Percentiles rank a stretch among this genome's conserved stretches.
phyloP scores from a whole-genome alignment of 2,888 invertebrate genomes.

The Digitonthophagus gazella region DNA sequence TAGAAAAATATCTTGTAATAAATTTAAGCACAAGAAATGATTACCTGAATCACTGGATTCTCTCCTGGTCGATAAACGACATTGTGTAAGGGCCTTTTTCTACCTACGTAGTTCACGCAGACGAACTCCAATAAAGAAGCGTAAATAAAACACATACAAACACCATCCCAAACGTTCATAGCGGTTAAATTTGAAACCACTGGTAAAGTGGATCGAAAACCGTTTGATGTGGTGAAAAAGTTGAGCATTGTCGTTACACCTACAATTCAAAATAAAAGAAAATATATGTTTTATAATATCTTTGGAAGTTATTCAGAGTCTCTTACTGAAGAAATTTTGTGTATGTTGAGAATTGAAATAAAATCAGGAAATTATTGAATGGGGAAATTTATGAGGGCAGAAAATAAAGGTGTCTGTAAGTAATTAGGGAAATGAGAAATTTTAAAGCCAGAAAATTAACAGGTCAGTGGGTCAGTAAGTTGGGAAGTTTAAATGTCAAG shows the following conservation, averaged over 20 bases:
- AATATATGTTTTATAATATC: background rate
- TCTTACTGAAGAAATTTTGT: too few relatives aligned
- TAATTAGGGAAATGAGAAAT: too few relatives aligned
- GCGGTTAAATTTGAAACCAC: constrained; percentile 92
- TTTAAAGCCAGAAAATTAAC: too few relatives aligned
- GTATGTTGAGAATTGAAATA: too few relatives aligned
- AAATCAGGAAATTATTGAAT: too few relatives aligned
- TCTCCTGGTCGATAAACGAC: constrained; percentile 87
- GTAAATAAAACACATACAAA: constrained; percentile 96
- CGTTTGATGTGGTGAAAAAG: constrained; percentile 95
- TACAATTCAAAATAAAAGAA: constrained; percentile 47
- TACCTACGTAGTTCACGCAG: constrained; percentile 91
- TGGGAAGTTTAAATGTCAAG: too few relatives aligned
- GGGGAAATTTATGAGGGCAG: too few relatives aligned
- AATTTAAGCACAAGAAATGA: background rate
- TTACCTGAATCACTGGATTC: constrained; percentile 88
- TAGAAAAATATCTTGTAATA: background rate
- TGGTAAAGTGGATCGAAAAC: constrained; percentile 87
- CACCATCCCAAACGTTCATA: constrained; percentile 97
- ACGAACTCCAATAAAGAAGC: constrained; percentile 92
- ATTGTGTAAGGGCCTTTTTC: constrained; percentile 85
- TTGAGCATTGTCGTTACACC: constrained; percentile 97
- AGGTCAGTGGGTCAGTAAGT: too few relatives aligned
- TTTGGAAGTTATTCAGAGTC: too few relatives aligned
- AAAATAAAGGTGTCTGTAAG: too few relatives aligned